Evolutionary conservation across 2,113 vertebrate genomes (phyloP).

Genomic region (Craseonycteris thonglongyai): DNA sequence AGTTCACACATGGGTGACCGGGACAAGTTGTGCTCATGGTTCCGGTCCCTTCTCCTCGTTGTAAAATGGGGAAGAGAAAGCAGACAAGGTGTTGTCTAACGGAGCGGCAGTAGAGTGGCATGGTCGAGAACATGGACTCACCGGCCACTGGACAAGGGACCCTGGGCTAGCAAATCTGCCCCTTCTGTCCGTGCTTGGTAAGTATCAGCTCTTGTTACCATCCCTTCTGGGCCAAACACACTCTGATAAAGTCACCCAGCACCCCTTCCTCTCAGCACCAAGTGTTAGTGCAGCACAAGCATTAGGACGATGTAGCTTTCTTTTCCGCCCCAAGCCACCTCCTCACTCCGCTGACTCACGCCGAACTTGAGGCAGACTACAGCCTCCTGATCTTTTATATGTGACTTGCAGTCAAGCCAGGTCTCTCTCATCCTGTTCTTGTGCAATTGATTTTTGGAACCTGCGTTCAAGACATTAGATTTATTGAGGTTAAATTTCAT

Average conservation of each 20-base stretch:
- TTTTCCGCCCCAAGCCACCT: neutral
- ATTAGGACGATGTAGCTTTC: neutral
- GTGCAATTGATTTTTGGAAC: slow-evolving; percentile 66
- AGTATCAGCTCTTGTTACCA: neutral
- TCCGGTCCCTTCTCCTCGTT: slow-evolving; percentile 3
- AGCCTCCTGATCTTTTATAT: slow-evolving; percentile 46
- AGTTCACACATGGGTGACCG: neutral
- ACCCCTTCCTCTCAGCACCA: accelerated
- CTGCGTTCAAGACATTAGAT: slow-evolving; percentile 33
- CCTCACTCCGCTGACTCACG: neutral
- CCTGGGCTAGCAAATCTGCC: accelerated
- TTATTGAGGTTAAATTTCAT: slow-evolving; percentile 60
- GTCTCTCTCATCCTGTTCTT: slow-evolving; percentile 46
- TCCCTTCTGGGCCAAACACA: neutral
- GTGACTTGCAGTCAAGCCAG: slow-evolving; percentile 56
- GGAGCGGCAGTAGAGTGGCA: neutral
- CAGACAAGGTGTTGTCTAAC: slow-evolving; percentile 39
- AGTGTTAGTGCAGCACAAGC: neutral
- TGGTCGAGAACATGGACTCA: neutral
- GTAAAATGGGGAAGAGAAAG: slow-evolving; percentile 66
- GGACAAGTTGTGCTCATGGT: neutral
- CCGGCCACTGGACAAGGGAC: neutral
- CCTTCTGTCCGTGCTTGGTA: neutral
- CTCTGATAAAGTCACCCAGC: neutral
- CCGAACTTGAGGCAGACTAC: neutral